Conservation (phyloP, 1,140 invertebrate genomes). For the Vanessa atalanta region DNA sequence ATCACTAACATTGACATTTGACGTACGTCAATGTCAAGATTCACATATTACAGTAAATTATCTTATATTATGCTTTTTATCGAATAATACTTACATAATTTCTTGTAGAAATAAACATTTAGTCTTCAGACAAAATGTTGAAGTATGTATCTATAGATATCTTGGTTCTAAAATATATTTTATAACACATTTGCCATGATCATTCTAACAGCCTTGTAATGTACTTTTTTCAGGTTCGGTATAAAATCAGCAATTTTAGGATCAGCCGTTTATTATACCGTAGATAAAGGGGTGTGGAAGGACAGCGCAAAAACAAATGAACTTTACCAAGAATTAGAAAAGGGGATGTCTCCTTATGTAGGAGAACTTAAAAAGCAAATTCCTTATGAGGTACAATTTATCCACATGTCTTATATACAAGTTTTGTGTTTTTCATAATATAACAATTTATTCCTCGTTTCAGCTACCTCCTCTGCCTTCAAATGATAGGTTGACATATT, state of each 20-base stretch:
- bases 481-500: constrained; percentile 74
- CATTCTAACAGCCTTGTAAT: not conserved
- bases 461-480: constrained; percentile 81
- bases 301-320: constrained; percentile 78
- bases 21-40: not conserved
- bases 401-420: not conserved
- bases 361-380: constrained; percentile 79
- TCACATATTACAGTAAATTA: not conserved
- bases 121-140: constrained; percentile 29
- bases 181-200: too few species aligned
- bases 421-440: not conserved
- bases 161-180: not conserved
- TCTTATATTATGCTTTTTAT: constrained; percentile 22
- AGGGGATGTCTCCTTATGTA: constrained; percentile 78
- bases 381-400: constrained; percentile 76
- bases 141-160: constrained; percentile 25
- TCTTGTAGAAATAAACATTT: constrained; percentile 16
- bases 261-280: constrained; percentile 79
- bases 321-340: constrained; percentile 77
- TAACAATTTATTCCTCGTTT: constrained; percentile 43
- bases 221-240: constrained; percentile 71
- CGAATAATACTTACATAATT: constrained; percentile 40
- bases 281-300: constrained; percentile 82
- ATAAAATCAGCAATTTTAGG: constrained; percentile 79
- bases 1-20: not conserved